A percentile compares a stretch with the other conserved stretches of the same genome.
These are phyloP conservation scores for Platerodrilus igneus DNA, from an alignment of 2,888 invertebrate species.

Conservation along the genomic window DNA sequence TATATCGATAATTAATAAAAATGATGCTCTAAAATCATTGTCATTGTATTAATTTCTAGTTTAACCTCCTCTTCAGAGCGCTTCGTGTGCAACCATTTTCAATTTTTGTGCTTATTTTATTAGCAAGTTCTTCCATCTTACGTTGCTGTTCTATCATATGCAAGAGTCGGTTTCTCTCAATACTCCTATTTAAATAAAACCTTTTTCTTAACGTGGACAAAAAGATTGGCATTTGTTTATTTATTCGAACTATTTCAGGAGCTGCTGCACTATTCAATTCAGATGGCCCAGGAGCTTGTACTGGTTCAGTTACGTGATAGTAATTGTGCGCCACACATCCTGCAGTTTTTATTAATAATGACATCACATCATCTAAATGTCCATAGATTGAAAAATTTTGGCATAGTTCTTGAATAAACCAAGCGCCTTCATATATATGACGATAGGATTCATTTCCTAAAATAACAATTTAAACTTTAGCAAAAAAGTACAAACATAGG, in stretches of 20 bases:
- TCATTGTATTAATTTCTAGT: no score
- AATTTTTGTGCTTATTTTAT: no score
- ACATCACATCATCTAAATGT: constrained; percentile 40
- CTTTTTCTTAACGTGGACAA: constrained; percentile 39
- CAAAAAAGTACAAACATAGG: no score
- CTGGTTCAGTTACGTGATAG: constrained; percentile 17
- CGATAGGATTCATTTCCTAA: constrained; percentile 20
- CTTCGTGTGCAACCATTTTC: no score
- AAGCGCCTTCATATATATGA: constrained; percentile 33
- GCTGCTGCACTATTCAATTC: no score
- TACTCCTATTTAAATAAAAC: constrained; percentile 40
- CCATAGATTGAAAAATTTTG: constrained; percentile 38
- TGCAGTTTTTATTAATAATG: constrained; percentile 37
- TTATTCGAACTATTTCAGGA: no score
- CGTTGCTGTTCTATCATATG: constrained; percentile 18
- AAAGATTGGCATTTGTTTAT: constrained; percentile 41
- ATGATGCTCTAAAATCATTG: no score
- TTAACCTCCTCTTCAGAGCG: no score
- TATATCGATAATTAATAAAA: no score
- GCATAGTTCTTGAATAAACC: constrained; percentile 45
- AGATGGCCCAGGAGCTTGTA: no score
- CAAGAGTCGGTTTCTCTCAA: constrained; percentile 34
- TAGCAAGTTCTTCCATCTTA: no score
- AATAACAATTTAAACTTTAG: no score
- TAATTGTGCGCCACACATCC: constrained; percentile 41